Conservation (phyloP, 2,797 vertebrate species). For the Ciconia nigra region DNA sequence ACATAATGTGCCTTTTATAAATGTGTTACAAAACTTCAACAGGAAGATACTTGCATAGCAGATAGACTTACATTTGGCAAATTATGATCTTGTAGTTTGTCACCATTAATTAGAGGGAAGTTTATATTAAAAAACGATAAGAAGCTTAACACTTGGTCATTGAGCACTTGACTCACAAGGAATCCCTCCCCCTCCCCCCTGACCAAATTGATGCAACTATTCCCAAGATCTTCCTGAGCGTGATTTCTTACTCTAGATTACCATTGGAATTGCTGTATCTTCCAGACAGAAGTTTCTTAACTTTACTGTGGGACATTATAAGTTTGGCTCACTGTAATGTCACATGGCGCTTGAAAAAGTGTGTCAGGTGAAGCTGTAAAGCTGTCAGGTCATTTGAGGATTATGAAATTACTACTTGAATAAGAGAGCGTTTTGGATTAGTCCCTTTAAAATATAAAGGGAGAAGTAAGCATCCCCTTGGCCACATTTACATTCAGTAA, state of each 20-base stretch:
- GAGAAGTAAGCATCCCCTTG: background rate
- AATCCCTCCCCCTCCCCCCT: no score
- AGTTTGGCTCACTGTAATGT: background rate
- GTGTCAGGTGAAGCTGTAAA: background rate
- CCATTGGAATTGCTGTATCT: background rate
- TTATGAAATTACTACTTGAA: background rate
- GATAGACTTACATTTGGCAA: background rate
- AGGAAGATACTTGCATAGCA: background rate
- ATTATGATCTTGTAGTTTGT: background rate
- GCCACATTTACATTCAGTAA: background rate
- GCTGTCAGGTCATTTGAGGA: background rate
- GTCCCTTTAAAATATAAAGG: background rate
- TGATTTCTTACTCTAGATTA: background rate
- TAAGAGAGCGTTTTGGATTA: background rate
- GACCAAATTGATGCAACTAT: background rate
- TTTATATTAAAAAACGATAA: background rate
- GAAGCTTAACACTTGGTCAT: background rate
- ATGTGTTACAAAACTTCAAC: background rate
- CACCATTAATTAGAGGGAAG: background rate
- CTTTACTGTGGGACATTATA: background rate
- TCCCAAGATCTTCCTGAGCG: background rate
- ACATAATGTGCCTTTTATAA: background rate
- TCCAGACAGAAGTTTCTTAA: background rate
- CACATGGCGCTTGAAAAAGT: background rate
- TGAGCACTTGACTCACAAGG: background rate